phyloP scores from a whole-genome alignment of 2,113 vertebrate genomes.

The Chloroceryle aenea region DNA sequence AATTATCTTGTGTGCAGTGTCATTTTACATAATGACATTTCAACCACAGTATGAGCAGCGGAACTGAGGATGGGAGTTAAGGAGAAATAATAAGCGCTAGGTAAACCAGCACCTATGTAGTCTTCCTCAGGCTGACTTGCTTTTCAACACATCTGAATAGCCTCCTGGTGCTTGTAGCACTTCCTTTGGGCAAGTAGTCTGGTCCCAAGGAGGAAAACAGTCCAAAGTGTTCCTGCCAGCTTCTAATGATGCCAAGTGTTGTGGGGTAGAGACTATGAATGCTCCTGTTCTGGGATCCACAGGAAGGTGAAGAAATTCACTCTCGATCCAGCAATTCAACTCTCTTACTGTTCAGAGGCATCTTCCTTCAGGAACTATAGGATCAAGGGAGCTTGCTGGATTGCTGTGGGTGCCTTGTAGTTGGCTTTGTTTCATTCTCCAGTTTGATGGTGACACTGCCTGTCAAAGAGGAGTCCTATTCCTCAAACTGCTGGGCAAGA shows the following conservation, averaged over 20 bases:
- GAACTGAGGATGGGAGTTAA: background rate
- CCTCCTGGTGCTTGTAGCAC: background rate
- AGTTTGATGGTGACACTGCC: background rate
- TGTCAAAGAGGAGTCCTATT: background rate
- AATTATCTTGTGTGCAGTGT: background rate
- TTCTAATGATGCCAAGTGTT: background rate
- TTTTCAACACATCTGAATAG: background rate
- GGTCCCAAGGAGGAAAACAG: background rate
- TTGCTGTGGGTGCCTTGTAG: background rate
- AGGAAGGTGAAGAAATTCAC: background rate
- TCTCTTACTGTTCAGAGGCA: background rate
- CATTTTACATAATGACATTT: background rate
- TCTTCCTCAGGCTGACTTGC: background rate
- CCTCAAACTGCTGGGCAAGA: background rate
- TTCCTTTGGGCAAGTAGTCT: background rate
- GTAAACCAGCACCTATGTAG: background rate
- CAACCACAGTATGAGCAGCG: background rate
- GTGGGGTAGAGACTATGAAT: background rate
- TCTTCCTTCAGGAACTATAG: background rate
- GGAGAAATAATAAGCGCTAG: background rate
- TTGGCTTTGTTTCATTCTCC: background rate
- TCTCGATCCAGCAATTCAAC: background rate
- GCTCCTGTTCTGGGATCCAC: background rate
- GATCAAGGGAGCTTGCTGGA: background rate
- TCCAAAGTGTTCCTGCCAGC: background rate